A percentile compares a stretch with the other conserved stretches of the same genome.
These are phyloP conservation scores for Venustoraphidia nigricollis DNA, from an alignment of 2,888 invertebrate genomes.

Conservation along the genomic window DNA sequence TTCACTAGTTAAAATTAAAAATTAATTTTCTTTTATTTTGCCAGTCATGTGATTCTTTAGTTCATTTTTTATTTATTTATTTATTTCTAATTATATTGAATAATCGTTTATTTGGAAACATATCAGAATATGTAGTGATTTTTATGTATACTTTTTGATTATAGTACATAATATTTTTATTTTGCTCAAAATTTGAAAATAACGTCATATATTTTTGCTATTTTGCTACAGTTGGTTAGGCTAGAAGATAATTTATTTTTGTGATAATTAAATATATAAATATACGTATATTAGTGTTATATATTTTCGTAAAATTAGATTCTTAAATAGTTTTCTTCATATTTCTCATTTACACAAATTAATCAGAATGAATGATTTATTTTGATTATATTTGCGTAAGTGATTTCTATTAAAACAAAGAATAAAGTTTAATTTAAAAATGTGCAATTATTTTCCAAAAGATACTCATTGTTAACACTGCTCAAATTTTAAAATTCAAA, in stretches of 20 bases:
- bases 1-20: too few relatives aligned
- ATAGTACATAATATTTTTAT: too few relatives aligned
- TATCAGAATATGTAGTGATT: slow-evolving; percentile 23
- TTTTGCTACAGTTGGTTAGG: neutral
- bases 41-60: neutral
- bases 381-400: too few relatives aligned
- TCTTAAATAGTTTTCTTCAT: neutral
- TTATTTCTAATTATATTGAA: slow-evolving; percentile 18
- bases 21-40: neutral
- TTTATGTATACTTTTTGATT: neutral
- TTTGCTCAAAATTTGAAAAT: too few relatives aligned
- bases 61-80: slow-evolving; percentile 1
- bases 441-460: too few relatives aligned
- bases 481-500: too few relatives aligned
- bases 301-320: neutral
- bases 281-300: neutral
- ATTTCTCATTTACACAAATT: neutral
- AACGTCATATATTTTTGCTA: too few relatives aligned
- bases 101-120: slow-evolving; percentile 42
- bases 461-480: too few relatives aligned
- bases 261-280: neutral
- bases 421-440: too few relatives aligned
- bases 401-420: too few relatives aligned
- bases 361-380: too few relatives aligned
- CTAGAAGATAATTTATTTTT: neutral